A percentile compares a stretch with the other conserved stretches of the same genome.
Evolutionary conservation across 2,888 invertebrate species (phyloP).

Genomic region (Apodemia hepburni): DNA sequence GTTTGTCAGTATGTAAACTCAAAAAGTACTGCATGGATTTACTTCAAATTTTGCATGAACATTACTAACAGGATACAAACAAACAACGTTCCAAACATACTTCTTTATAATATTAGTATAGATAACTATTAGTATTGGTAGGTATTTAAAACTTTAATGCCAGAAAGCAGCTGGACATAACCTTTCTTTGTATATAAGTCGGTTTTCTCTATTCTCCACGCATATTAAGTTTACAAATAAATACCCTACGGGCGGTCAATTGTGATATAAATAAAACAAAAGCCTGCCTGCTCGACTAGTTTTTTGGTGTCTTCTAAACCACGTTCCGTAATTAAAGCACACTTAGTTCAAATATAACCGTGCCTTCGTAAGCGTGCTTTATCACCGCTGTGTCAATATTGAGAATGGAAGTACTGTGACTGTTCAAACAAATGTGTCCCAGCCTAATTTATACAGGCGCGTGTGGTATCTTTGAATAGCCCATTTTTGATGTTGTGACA

Average conservation of each 20-base stretch:
- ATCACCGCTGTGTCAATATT: conserved; percentile 63
- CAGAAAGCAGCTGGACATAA: too few relatives aligned
- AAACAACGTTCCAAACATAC: too few relatives aligned
- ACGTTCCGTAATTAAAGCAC: conserved; percentile 50
- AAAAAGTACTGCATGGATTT: too few relatives aligned
- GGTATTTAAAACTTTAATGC: too few relatives aligned
- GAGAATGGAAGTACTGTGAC: conserved; percentile 44
- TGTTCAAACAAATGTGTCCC: conserved; percentile 56
- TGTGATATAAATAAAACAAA: conserved; percentile 1
- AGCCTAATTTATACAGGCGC: conserved; percentile 59
- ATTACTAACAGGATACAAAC: too few relatives aligned
- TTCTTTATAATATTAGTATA: too few relatives aligned
- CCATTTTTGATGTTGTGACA: conserved; percentile 2
- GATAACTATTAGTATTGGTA: too few relatives aligned
- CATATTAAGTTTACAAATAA: not conserved
- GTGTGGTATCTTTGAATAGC: conserved; percentile 38
- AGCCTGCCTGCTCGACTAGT: conserved; percentile 4
- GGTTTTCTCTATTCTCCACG: too few relatives aligned
- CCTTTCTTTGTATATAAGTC: too few relatives aligned
- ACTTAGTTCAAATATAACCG: conserved; percentile 44
- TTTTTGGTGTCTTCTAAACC: conserved; percentile 19
- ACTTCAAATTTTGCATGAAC: too few relatives aligned
- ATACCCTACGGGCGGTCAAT: not conserved
- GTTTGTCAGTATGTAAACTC: too few relatives aligned
- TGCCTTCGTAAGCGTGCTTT: conserved; percentile 36